Evolutionary conservation across 2,797 vertebrate genomes (phyloP).

Genomic region (Typhlichthys subterraneus): DNA sequence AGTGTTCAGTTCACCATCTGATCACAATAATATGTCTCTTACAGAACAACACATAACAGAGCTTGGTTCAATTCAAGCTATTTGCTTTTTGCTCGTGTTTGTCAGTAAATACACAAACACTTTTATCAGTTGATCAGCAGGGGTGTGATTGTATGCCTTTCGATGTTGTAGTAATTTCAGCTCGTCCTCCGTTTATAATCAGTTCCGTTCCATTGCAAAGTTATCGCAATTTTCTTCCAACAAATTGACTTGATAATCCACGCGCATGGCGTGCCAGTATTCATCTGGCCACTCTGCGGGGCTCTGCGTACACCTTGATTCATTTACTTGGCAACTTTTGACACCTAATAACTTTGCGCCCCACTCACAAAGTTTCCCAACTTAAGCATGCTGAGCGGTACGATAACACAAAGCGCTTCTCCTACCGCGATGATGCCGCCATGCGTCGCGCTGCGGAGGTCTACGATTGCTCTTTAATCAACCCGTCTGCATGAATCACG

Average conservation of each 20-base stretch:
- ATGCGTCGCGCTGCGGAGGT: slow-evolving; percentile 54
- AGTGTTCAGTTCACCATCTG: neutral
- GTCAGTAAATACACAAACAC: neutral
- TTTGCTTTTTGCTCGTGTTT: neutral
- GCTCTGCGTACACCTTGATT: slow-evolving; percentile 3
- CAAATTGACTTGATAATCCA: slow-evolving; percentile 5
- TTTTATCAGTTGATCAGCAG: too few species aligned
- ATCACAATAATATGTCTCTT: neutral
- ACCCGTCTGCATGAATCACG: slow-evolving; percentile 62
- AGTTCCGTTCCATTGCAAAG: neutral
- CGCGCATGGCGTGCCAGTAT: neutral
- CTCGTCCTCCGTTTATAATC: neutral
- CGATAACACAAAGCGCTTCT: slow-evolving; percentile 49
- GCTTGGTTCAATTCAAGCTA: neutral
- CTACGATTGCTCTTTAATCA: slow-evolving; percentile 71
- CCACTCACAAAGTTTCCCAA: slow-evolving; percentile 39
- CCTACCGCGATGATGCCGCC: slow-evolving; percentile 56
- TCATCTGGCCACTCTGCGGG: slow-evolving; percentile 17
- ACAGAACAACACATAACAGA: neutral
- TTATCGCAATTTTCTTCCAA: neutral
- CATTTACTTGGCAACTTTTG: slow-evolving; percentile 26
- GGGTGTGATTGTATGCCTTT: too few species aligned
- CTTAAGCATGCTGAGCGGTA: slow-evolving; percentile 43
- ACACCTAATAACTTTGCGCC: slow-evolving; percentile 38
- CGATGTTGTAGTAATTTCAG: too few species aligned